phyloP scores from a whole-genome alignment of 2,797 vertebrate species.

The Coilia nasus region DNA sequence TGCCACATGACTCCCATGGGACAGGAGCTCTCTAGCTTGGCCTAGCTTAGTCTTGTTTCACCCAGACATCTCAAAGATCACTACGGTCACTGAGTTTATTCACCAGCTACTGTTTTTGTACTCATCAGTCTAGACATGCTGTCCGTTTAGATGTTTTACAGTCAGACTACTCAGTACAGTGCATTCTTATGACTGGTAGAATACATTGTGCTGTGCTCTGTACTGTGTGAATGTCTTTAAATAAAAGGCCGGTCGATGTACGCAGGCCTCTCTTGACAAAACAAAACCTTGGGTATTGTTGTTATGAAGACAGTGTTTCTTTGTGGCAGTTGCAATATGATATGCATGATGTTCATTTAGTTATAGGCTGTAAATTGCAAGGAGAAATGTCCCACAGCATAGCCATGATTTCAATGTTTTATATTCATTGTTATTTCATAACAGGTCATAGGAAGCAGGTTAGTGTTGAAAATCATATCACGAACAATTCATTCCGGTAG shows the following conservation, averaged over 20 bases:
- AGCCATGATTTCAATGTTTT: constrained; percentile 40
- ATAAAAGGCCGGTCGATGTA: constrained; percentile 7
- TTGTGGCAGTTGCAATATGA: constrained; percentile 18
- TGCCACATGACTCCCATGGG: neutral
- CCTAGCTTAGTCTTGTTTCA: neutral
- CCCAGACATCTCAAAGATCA: neutral
- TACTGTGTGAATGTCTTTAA: neutral
- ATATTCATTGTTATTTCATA: constrained; percentile 20
- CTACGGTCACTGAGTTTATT: constrained; percentile 18
- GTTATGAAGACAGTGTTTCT: constrained; percentile 34
- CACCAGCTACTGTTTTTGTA: neutral
- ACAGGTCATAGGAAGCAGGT: neutral
- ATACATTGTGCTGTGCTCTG: neutral
- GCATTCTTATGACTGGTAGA: neutral
- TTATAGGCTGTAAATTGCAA: constrained; percentile 43
- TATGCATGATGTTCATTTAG: constrained; percentile 37
- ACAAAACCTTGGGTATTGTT: constrained; percentile 31
- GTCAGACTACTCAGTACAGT: neutral
- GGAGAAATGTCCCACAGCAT: constrained; percentile 27
- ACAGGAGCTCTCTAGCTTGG: neutral
- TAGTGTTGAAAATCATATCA: neutral
- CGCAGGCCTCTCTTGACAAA: constrained; percentile 8
- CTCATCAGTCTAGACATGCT: neutral
- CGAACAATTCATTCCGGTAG: neutral
- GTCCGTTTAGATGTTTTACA: neutral